phyloP scores from a whole-genome alignment of 1,140 invertebrate genomes.

The Bombus waltoni region DNA sequence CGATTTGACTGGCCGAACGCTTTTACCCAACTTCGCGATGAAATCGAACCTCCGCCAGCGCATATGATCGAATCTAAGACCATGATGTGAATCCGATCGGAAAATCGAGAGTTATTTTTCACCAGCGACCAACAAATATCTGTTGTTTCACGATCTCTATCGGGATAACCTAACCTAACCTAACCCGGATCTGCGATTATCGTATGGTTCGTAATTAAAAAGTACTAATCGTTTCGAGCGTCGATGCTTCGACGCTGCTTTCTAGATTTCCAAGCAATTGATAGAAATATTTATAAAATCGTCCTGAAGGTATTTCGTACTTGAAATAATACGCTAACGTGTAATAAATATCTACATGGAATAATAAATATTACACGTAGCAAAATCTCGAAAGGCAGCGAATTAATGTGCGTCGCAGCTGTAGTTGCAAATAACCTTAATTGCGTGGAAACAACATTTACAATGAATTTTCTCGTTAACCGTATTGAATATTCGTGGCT shows the following conservation, averaged over 20 bases:
- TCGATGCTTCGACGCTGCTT: neutral
- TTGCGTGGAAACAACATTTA: neutral
- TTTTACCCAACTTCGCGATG: conserved; percentile 23
- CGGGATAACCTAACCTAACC: neutral
- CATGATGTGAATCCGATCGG: neutral
- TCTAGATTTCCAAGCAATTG: neutral
- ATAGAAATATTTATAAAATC: neutral
- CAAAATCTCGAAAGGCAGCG: neutral
- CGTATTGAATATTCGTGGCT: neutral
- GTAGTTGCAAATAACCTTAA: neutral
- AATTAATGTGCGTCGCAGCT: neutral
- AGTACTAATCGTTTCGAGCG: neutral
- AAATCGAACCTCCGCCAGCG: neutral
- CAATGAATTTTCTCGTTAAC: neutral
- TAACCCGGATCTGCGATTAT: neutral
- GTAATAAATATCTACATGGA: neutral
- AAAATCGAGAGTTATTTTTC: conserved; percentile 6
- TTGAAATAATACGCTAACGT: too few species aligned
- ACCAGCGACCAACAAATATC: neutral
- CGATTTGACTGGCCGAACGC: conserved; percentile 3
- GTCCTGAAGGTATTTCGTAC: too few species aligned
- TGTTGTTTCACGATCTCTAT: too few species aligned
- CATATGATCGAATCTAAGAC: conserved; percentile 14
- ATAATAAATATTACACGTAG: too few species aligned
- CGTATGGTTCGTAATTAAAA: neutral